Evolutionary conservation across 1,140 invertebrate species (phyloP).

Genomic region (Sminthurinus signatus): DNA sequence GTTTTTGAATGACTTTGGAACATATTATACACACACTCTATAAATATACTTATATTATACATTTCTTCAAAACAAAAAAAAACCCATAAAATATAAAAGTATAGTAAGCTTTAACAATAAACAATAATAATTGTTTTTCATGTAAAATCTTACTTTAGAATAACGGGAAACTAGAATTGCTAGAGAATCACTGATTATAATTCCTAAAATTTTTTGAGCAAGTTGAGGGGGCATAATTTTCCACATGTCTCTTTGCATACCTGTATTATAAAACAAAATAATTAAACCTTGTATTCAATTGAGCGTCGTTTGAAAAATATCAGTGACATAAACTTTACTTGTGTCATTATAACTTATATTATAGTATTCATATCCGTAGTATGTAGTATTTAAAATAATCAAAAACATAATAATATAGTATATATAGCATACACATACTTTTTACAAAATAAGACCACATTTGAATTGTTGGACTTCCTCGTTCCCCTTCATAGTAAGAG

Average conservation of each 20-base stretch:
- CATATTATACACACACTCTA: too few species aligned
- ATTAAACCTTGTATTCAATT: not conserved
- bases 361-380: too few species aligned
- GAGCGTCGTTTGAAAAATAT: too few species aligned
- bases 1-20: too few species aligned
- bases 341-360: too few species aligned
- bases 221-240: slow-evolving; percentile 38
- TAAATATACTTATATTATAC: too few species aligned
- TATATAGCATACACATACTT: slow-evolving; percentile 48
- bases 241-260: slow-evolving; percentile 40
- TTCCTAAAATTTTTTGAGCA: slow-evolving; percentile 35
- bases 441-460: slow-evolving; percentile 83
- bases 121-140: not conserved
- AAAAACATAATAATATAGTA: not conserved
- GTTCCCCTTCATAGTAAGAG: slow-evolving; percentile 59
- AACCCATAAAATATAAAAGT: slow-evolving; percentile 1
- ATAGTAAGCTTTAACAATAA: slow-evolving; percentile 5
- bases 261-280: slow-evolving; percentile 20
- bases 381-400: not conserved
- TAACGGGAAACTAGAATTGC: slow-evolving; percentile 31
- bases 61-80: too few species aligned
- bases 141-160: slow-evolving; percentile 26
- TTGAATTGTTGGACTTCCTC: slow-evolving; percentile 67
- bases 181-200: slow-evolving; percentile 38
- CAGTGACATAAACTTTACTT: too few species aligned